Conservation (phyloP, 2,888 invertebrate species). For the Herminia tarsipennalis region DNA sequence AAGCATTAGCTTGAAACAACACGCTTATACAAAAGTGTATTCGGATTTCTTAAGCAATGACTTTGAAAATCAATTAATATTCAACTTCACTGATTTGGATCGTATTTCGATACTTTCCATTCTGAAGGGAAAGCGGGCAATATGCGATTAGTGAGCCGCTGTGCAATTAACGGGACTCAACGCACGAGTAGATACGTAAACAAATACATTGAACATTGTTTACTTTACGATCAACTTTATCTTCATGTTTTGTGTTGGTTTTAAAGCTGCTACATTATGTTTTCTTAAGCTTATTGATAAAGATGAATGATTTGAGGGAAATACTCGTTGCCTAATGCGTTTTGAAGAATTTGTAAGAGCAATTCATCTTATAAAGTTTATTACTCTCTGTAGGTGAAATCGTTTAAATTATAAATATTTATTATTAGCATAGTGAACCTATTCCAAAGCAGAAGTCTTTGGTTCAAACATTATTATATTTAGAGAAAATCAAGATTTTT, state of each 20-base stretch:
- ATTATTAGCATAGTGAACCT: too few relatives aligned
- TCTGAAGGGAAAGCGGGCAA: slow-evolving; percentile 77
- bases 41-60: slow-evolving; percentile 38
- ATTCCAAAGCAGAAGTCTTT: too few relatives aligned
- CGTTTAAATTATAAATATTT: too few relatives aligned
- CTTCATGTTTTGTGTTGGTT: slow-evolving; percentile 5
- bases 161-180: slow-evolving; percentile 74
- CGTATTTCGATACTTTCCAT: slow-evolving; percentile 72
- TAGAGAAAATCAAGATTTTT: too few relatives aligned
- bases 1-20: slow-evolving; percentile 21
- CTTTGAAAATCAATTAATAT: slow-evolving; percentile 43
- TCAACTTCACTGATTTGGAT: slow-evolving; percentile 52
- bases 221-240: slow-evolving; percentile 26
- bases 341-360: too few relatives aligned
- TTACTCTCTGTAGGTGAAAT: too few relatives aligned
- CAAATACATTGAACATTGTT: slow-evolving; percentile 28
- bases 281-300: background rate
- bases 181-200: slow-evolving; percentile 40
- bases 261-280: slow-evolving; percentile 1
- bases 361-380: too few relatives aligned
- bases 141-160: slow-evolving; percentile 70
- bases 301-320: slow-evolving; percentile 3
- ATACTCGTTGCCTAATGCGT: too few relatives aligned
- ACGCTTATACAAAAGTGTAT: slow-evolving; percentile 10
- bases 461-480: too few relatives aligned